phyloP scores from a whole-genome alignment of 2,888 invertebrate genomes.

The Linnaemya tessellans region DNA sequence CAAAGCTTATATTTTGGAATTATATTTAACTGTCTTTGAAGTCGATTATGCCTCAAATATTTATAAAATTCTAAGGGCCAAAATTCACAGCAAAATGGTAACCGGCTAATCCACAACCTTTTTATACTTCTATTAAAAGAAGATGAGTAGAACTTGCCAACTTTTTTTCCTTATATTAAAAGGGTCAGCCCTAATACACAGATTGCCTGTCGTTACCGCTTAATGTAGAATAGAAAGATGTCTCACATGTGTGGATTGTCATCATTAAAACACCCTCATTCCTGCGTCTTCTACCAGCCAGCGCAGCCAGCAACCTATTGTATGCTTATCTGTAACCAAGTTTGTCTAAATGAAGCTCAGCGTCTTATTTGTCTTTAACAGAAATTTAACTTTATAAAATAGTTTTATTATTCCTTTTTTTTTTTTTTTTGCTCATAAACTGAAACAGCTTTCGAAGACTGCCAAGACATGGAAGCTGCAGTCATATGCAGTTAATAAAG shows the following conservation, averaged over 20 bases:
- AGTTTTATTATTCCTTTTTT: neutral
- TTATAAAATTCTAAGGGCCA: too few species aligned
- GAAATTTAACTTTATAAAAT: constrained; percentile 6
- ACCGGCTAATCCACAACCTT: too few species aligned
- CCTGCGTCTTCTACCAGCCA: neutral
- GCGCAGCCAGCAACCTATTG: too few species aligned
- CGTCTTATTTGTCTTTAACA: constrained; percentile 33
- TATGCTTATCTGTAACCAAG: neutral
- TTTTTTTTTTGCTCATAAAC: neutral
- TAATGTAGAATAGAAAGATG: neutral
- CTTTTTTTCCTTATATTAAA: too few species aligned
- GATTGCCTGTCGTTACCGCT: neutral
- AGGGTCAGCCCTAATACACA: neutral
- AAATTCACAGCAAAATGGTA: too few species aligned
- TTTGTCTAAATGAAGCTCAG: neutral
- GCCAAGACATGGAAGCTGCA: neutral
- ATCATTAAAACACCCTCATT: constrained; percentile 11
- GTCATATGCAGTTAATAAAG: constrained; percentile 50
- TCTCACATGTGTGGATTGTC: neutral
- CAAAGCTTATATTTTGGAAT: too few species aligned
- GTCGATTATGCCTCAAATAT: too few species aligned
- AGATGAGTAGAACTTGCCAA: too few species aligned
- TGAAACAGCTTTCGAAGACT: constrained; percentile 2
- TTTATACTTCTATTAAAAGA: too few species aligned
- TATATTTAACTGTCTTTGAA: too few species aligned